Evolutionary conservation across 2,113 vertebrate species (phyloP).

Genomic region (Baryphthengus martii): DNA sequence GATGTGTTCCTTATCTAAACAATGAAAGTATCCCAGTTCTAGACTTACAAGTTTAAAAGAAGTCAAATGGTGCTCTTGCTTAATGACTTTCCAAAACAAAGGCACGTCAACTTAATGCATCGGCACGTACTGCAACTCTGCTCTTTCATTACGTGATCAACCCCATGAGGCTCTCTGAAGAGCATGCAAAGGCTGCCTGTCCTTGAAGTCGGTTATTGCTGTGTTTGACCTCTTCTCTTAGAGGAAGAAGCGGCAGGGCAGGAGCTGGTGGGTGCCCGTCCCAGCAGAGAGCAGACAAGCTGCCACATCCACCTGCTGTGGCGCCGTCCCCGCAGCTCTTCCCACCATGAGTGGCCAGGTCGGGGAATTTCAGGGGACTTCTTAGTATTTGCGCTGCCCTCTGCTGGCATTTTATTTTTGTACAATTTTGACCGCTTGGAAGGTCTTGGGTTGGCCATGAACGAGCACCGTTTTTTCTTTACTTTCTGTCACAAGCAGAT

Average conservation of each 20-base stretch:
- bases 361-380: neutral
- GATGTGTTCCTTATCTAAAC: neutral
- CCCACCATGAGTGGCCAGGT: neutral
- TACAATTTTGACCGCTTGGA: neutral
- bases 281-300: fast-evolving
- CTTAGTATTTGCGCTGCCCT: constrained; percentile 18
- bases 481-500: fast-evolving
- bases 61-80: neutral
- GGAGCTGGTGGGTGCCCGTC: fast-evolving
- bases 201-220: neutral
- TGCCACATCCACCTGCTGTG: too few relatives aligned
- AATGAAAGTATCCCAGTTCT: neutral
- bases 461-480: fast-evolving
- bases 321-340: neutral
- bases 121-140: fast-evolving
- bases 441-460: neutral
- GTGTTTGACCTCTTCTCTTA: fast-evolving
- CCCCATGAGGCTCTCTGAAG: fast-evolving
- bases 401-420: neutral
- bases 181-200: neutral
- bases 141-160: fast-evolving
- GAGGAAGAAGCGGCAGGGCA: neutral
- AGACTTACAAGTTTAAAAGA: neutral
- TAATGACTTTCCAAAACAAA: neutral
- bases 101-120: fast-evolving